Base-by-base conservation (phyloP, 2,888 invertebrate genomes). In the Netelia virgata region DNA sequence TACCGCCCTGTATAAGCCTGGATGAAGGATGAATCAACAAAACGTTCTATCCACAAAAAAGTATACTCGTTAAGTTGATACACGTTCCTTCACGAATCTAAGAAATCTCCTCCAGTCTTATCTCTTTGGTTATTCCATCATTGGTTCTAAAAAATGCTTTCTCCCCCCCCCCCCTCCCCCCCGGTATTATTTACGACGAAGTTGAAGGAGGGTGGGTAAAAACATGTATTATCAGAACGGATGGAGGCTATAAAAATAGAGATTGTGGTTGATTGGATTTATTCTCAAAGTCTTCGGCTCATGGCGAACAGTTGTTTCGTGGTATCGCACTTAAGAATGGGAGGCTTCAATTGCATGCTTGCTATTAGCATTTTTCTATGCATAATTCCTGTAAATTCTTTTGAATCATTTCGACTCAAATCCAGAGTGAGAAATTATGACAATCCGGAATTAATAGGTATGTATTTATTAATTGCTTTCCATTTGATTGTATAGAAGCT, bases 371-470 rank as follows among this genome's bases (percentile, higher is more conserved):
- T 77, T 63, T 57, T 9, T 18, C 11, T 74, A 18, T 61, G 18
- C 9, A 36, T 69, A 20, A 10, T 20, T 18, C 28, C 10, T 16
- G 55, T 23, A 1, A 11, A 69, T n/a, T 53, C 73, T 16, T 69
- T 81, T 18, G 70, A 69, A 82, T 84, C 84, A 1, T 78, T 77
- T 55, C 78, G 81, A 14, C 59, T 83, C 3, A 78, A 77, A 63
- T 79, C 81, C 5, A 70, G 84, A 59, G 8, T 53, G 50, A 75
- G 43, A 16, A 87, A 87, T 69, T 8, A 82, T 50, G 76, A 72
- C 36, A 84, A 85, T 81, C 79, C 87, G 1, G 85, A 87, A 85
- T 69, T 88, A 18, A 14, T 86, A 8, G 88, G 87, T 87, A 57
- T 84, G 86, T 77, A 47, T 41, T 59, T 23, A 5, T 6, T 8